Evolutionary conservation across 1,140 invertebrate species (phyloP).

Genomic region (Pseudobourletiella spinata): DNA sequence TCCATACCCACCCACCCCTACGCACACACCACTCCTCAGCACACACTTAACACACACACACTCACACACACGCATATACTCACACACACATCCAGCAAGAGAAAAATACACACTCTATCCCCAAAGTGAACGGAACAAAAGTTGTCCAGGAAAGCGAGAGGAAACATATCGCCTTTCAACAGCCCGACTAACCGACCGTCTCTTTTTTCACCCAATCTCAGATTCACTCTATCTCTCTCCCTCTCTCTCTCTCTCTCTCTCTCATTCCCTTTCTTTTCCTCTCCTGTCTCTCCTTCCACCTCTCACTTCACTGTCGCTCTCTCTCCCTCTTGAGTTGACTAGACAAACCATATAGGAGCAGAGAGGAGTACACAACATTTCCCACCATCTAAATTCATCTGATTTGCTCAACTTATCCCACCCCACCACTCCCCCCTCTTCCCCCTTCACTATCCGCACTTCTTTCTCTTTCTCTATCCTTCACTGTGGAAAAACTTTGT

Average conservation of each 20-base stretch:
- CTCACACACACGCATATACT: too few species aligned
- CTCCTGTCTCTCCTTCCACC: too few species aligned
- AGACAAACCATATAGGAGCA: background rate
- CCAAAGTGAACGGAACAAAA: slow-evolving; percentile 10
- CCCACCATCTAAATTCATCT: background rate
- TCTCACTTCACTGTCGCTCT: too few species aligned
- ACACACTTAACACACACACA: too few species aligned
- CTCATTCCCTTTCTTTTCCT: too few species aligned
- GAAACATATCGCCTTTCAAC: slow-evolving; percentile 18
- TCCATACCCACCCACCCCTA: too few species aligned
- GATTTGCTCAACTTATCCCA: background rate
- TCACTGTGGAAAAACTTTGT: too few species aligned
- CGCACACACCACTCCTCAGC: too few species aligned
- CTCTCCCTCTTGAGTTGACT: background rate
- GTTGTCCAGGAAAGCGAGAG: slow-evolving; percentile 13
- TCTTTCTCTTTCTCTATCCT: background rate
- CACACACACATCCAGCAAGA: too few species aligned
- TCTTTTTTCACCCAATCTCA: background rate
- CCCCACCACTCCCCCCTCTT: background rate
- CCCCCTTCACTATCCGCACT: background rate
- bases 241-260: too few species aligned
- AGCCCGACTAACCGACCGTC: slow-evolving; percentile 8
- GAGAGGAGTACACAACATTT: background rate
- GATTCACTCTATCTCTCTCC: background rate
- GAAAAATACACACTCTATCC: too few species aligned